Evolutionary conservation across 2,888 invertebrate species (phyloP).

Genomic region (Allolobophora icterica): DNA sequence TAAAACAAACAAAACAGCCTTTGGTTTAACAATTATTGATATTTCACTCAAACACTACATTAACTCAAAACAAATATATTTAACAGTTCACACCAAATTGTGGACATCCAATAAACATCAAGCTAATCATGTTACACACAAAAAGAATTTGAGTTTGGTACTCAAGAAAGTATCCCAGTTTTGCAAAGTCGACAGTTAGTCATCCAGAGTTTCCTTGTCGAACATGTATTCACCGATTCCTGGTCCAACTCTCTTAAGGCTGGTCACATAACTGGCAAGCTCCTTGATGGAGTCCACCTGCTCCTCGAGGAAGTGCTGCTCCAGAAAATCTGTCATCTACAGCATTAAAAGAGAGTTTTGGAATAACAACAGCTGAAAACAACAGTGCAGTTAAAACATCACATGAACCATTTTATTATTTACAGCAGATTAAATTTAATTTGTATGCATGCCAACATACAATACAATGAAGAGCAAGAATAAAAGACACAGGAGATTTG

Average conservation of each 20-base stretch:
- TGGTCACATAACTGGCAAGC: constrained; percentile 76
- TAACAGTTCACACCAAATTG: neutral
- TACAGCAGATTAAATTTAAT: neutral
- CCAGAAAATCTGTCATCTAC: constrained; percentile 43
- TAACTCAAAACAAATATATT: neutral
- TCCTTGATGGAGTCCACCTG: constrained; percentile 72
- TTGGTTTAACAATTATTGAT: neutral
- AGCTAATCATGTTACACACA: neutral
- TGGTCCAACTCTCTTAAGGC: constrained; percentile 73
- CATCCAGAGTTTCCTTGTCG: constrained; percentile 66
- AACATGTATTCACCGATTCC: constrained; percentile 71
- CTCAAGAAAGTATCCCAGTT: neutral
- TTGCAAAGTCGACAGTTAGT: neutral
- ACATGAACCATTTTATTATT: neutral
- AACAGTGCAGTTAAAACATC: neutral
- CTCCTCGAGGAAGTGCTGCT: constrained; percentile 68
- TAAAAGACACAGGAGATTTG: too few relatives aligned
- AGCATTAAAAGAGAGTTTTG: neutral
- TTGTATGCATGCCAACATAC: too few relatives aligned
- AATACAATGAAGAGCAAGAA: too few relatives aligned
- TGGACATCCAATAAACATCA: neutral
- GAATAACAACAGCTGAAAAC: neutral
- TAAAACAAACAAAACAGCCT: neutral
- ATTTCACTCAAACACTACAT: neutral
- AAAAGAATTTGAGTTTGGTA: neutral